These are phyloP conservation scores for Sphaeridia pumilis DNA, from an alignment of 2,888 invertebrate genomes.

Conservation along the genomic window DNA sequence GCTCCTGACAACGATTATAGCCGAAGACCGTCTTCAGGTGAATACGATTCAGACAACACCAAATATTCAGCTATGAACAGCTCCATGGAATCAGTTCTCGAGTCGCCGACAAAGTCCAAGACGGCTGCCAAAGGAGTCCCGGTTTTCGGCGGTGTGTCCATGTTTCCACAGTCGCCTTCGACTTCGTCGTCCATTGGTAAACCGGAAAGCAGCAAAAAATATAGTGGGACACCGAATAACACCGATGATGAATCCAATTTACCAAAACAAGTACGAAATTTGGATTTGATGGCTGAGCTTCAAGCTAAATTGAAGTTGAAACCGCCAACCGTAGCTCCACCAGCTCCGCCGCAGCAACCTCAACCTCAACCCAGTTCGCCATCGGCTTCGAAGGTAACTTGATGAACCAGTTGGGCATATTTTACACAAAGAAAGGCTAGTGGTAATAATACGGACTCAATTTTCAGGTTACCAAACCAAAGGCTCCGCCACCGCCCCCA, in stretches of 20 bases:
- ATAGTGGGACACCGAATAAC: not conserved
- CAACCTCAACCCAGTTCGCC: too few species aligned
- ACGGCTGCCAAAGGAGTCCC: not conserved
- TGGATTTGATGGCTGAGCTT: conserved; percentile 33
- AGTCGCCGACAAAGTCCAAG: conserved; percentile 1
- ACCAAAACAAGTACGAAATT: conserved; percentile 33
- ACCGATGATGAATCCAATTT: conserved; percentile 21
- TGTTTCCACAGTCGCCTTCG: conserved; percentile 5
- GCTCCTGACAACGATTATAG: too few species aligned
- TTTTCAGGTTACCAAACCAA: conserved; percentile 32
- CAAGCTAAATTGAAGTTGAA: conserved; percentile 33
- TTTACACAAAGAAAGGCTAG: too few species aligned
- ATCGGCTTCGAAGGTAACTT: conserved; percentile 6
- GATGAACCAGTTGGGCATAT: too few species aligned
- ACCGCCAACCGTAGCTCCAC: conserved; percentile 31
- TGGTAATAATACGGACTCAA: too few species aligned
- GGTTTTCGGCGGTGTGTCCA: conserved; percentile 11
- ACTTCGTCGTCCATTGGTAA: not conserved
- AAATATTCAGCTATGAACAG: too few species aligned
- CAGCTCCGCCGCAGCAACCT: conserved; percentile 27
- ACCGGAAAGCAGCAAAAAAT: not conserved
- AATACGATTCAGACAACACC: not conserved
- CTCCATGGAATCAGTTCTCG: conserved; percentile 3
- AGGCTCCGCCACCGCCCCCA: conserved; percentile 35
- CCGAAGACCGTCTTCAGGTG: not conserved